Percentiles rank a stretch among this genome's conserved stretches.
phyloP scores from a whole-genome alignment of 2,113 vertebrate genomes.

The Halcyon senegalensis region DNA sequence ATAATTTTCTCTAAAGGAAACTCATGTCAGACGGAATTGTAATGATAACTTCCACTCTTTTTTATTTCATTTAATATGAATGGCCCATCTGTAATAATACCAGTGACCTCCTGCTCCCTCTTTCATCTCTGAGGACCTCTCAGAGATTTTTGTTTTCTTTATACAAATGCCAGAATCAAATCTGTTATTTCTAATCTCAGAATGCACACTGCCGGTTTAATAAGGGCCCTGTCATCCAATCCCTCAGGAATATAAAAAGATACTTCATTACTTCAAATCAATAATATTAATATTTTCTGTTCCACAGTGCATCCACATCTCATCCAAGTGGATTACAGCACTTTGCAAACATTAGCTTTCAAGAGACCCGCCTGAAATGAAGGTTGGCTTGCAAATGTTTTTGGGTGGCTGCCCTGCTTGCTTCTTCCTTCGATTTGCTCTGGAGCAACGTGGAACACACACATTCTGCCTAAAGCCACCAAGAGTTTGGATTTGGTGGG shows the following conservation, averaged over 20 bases:
- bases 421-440: not conserved
- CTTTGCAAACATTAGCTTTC: not conserved
- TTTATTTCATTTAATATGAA: not conserved
- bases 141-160: slow-evolving; percentile 22
- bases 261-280: slow-evolving; percentile 46
- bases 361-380: not conserved
- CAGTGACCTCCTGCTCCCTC: not conserved
- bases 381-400: not conserved
- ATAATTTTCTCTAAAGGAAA: slow-evolving; percentile 7
- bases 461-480: not conserved
- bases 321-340: not conserved
- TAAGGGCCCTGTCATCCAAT: slow-evolving; percentile 23
- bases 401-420: not conserved
- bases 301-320: not conserved
- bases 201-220: slow-evolving; percentile 51
- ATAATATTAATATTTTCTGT: not conserved
- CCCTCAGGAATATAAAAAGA: slow-evolving; percentile 25
- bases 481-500: not conserved
- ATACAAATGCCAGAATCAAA: slow-evolving; percentile 15
- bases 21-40: not conserved
- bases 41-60: not conserved
- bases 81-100: not conserved
- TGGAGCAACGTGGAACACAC: not conserved
- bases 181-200: slow-evolving; percentile 5
- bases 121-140: not conserved